These are phyloP conservation scores for Linepithema humile DNA, from an alignment of 1,140 invertebrate genomes.

Conservation along the genomic window DNA sequence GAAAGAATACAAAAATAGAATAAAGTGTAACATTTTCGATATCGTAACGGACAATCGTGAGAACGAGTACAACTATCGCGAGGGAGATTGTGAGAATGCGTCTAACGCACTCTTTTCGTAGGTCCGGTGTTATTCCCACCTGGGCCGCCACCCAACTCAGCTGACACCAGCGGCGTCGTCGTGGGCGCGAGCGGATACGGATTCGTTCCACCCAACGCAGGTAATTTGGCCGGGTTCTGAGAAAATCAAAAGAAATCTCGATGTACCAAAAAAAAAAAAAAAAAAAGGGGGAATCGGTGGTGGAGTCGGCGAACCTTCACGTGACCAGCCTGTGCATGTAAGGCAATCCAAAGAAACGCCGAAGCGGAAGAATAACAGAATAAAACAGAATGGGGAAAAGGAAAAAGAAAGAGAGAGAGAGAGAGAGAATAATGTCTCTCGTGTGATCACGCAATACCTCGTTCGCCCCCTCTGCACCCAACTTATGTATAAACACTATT, in stretches of 20 bases:
- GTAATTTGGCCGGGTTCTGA: constrained; percentile 76
- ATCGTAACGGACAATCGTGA: not conserved
- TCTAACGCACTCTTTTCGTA: constrained; percentile 72
- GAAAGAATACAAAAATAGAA: not conserved
- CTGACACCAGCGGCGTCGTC: constrained; percentile 89
- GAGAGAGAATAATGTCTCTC: not conserved
- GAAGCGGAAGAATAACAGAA: not conserved
- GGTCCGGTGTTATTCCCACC: constrained; percentile 90
- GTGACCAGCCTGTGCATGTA: constrained; percentile 33
- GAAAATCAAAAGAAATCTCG: not conserved
- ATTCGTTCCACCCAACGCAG: constrained; percentile 88
- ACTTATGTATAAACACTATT: constrained; percentile 70
- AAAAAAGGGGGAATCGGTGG: constrained; percentile 37
- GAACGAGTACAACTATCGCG: not conserved
- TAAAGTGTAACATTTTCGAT: not conserved
- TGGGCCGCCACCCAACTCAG: constrained; percentile 86
- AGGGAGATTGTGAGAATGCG: not conserved
- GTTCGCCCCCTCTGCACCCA: constrained; percentile 48
- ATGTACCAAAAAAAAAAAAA: not conserved
- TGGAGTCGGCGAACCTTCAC: constrained; percentile 38
- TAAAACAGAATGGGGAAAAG: not conserved
- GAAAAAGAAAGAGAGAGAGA: not conserved
- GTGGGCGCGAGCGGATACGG: constrained; percentile 90
- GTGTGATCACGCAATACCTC: constrained; percentile 21
- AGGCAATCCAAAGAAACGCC: constrained; percentile 20